These are phyloP conservation scores for Hippocampus zosterae DNA, from an alignment of 2,113 vertebrate species.

Conservation along the genomic window DNA sequence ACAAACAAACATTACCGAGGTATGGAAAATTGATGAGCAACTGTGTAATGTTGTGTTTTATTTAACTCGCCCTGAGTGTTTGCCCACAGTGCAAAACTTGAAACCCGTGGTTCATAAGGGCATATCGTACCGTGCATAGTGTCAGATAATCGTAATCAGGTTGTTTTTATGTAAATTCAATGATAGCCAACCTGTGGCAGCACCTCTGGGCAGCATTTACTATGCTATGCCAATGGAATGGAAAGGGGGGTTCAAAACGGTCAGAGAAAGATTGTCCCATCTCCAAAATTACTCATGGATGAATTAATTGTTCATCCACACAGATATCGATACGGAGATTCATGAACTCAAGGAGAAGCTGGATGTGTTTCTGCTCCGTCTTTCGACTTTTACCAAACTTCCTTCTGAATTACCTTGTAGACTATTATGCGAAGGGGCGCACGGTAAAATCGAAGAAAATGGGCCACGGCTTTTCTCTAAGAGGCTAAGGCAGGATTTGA, in stretches of 20 bases:
- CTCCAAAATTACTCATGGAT: not conserved
- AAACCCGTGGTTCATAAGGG: not conserved
- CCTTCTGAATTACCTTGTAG: not conserved
- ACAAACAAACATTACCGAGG: no score
- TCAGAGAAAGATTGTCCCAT: not conserved
- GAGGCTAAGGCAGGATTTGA: conserved; percentile 44
- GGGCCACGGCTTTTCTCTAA: conserved; percentile 31
- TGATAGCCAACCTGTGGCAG: not conserved
- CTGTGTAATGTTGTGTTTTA: not conserved
- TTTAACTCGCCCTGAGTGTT: not conserved
- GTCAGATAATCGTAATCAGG: no score
- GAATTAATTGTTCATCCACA: not conserved
- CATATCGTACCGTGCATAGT: not conserved
- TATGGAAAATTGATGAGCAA: not conserved
- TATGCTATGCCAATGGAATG: not conserved
- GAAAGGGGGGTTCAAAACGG: not conserved
- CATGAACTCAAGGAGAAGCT: no score
- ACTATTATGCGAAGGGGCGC: not conserved
- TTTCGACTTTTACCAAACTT: not conserved
- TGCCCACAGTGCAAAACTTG: not conserved
- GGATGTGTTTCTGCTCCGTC: not conserved
- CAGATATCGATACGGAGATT: no score
- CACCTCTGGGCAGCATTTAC: not conserved
- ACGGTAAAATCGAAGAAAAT: not conserved
- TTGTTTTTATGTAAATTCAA: no score